Conservation (phyloP, 2,113 vertebrate genomes). For the Gavia stellata region DNA sequence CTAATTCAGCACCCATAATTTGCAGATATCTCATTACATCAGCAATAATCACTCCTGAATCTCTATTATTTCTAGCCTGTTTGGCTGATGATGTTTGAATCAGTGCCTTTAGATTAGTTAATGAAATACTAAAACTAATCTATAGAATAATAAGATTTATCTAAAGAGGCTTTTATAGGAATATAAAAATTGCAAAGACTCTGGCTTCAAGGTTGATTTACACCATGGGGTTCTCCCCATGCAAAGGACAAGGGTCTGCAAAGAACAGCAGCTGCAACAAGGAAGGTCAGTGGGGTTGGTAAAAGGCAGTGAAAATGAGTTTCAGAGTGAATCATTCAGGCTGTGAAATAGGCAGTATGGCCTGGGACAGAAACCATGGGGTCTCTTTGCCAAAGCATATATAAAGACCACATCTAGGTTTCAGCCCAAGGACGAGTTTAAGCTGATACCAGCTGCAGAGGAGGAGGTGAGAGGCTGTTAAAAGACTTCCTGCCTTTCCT, state of each 20-base stretch:
- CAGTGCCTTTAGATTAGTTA: background rate
- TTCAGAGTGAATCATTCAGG: background rate
- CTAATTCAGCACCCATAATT: background rate
- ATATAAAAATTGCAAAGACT: background rate
- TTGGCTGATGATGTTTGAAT: background rate
- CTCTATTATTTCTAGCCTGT: background rate
- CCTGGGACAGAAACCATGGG: background rate
- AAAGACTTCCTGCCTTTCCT: background rate
- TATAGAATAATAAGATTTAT: background rate
- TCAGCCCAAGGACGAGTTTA: background rate
- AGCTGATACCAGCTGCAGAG: background rate
- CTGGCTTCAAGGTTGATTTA: background rate
- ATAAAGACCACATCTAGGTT: background rate
- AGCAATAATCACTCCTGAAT: background rate
- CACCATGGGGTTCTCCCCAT: no score
- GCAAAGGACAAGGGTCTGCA: background rate
- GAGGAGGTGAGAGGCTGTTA: background rate
- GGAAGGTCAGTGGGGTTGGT: background rate
- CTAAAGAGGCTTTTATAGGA: background rate
- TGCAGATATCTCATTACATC: background rate
- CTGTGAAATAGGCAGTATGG: background rate
- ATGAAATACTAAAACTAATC: background rate
- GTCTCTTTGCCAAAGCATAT: background rate
- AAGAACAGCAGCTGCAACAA: background rate
- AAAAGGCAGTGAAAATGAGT: background rate